Conservation (phyloP, 2,888 invertebrate species). For the Diarsia brunnea region DNA sequence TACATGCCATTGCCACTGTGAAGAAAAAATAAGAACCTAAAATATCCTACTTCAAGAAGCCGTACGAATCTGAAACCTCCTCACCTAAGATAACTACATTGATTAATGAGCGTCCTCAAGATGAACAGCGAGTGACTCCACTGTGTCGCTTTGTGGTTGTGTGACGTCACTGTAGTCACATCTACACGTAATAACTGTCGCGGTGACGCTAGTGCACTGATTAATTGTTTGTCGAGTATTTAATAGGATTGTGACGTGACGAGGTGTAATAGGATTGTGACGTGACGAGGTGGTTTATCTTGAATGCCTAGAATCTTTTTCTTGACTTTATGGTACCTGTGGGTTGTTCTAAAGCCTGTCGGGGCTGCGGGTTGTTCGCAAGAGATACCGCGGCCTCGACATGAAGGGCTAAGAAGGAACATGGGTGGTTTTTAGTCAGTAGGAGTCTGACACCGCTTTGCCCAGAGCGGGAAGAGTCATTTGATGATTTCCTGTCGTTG, state of each 20-base stretch:
- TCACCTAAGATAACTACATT: background rate
- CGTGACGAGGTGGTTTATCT: background rate
- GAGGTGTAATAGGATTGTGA: conserved; percentile 5
- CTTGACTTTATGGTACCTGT: background rate
- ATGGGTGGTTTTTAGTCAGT: too few species aligned
- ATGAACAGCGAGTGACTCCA: conserved; percentile 14
- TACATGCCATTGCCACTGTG: background rate
- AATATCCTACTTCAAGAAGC: background rate
- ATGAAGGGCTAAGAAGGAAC: too few species aligned
- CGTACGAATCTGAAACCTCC: background rate
- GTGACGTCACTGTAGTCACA: conserved; percentile 48
- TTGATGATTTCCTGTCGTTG: too few species aligned
- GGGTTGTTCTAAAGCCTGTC: too few species aligned
- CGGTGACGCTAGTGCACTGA: conserved; percentile 31
- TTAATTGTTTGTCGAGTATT: conserved; percentile 39
- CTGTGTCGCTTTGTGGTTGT: conserved; percentile 16
- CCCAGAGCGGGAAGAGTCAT: too few species aligned
- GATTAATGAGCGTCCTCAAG: conserved; percentile 42
- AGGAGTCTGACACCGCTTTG: too few species aligned
- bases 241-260: conserved; percentile 6
- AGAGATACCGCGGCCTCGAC: too few species aligned
- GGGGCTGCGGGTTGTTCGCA: too few species aligned
- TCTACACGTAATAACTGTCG: conserved; percentile 47
- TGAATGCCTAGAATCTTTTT: background rate
- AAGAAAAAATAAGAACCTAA: background rate